A percentile compares a stretch with the other conserved stretches of the same genome.
These are phyloP conservation scores for Dexiosoma caninum DNA, from an alignment of 2,888 invertebrate genomes.

Conservation along the genomic window DNA sequence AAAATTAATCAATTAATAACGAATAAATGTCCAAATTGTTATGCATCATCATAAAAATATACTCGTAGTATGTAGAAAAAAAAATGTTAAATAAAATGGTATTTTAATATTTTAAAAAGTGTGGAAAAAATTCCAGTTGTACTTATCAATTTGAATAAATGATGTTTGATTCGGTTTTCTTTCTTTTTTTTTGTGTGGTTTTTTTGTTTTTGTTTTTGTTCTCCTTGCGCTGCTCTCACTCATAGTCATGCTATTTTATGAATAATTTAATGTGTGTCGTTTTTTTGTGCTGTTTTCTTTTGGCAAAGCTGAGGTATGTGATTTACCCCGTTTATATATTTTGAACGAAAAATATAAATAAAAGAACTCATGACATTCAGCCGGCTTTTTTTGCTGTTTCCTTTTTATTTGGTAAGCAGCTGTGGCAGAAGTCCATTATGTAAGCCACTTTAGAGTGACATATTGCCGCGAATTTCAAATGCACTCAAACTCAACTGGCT, in stretches of 20 bases:
- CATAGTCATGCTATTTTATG: conserved; percentile 45
- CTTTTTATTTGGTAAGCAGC: conserved; percentile 38
- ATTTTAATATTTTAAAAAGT: conserved; percentile 57
- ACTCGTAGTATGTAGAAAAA: no score
- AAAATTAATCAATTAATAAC: conserved; percentile 63
- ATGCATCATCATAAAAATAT: background rate
- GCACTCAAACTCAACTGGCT: conserved; percentile 20
- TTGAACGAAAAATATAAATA: conserved; percentile 29
- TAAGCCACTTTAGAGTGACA: conserved; percentile 62
- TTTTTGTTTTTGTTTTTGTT: no score
- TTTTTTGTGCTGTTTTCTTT: conserved; percentile 14
- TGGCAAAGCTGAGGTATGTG: conserved; percentile 20
- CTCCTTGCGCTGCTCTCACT: background rate
- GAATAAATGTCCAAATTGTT: conserved; percentile 50
- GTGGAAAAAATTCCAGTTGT: conserved; percentile 37
- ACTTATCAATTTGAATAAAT: conserved; percentile 61
- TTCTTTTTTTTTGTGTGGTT: conserved; percentile 18
- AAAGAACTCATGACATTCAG: conserved; percentile 23
- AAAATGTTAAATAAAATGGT: conserved; percentile 30
- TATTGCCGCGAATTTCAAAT: conserved; percentile 62
- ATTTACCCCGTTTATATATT: conserved; percentile 40
- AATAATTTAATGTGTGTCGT: conserved; percentile 53
- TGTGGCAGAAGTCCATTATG: conserved; percentile 52
- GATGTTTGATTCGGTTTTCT: background rate
- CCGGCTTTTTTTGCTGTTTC: background rate